These are phyloP conservation scores for Edolisoma coerulescens DNA, from an alignment of 2,113 vertebrate species.

Conservation along the genomic window DNA sequence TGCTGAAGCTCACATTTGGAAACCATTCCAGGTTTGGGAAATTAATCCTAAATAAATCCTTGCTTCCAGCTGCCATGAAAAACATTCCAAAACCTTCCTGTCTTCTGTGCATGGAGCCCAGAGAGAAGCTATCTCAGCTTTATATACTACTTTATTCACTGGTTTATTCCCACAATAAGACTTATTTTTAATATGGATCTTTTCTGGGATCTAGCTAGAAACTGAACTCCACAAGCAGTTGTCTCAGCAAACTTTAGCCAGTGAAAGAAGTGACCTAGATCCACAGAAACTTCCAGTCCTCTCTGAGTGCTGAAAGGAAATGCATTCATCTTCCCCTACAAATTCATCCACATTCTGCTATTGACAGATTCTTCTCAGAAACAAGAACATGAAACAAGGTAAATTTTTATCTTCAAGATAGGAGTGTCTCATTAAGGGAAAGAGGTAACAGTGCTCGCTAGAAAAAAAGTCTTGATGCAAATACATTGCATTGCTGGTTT, in stretches of 20 bases:
- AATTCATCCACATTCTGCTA: background rate
- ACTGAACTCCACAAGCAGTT: background rate
- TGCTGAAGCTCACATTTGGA: background rate
- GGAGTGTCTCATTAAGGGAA: background rate
- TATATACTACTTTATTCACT: background rate
- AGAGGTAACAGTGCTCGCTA: background rate
- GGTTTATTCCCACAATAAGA: background rate
- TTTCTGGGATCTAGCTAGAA: background rate
- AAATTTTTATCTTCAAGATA: background rate
- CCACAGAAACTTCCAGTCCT: background rate
- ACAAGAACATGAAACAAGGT: background rate
- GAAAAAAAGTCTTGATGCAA: background rate
- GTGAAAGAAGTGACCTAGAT: background rate
- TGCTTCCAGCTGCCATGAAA: background rate
- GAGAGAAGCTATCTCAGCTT: background rate
- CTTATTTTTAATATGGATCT: background rate
- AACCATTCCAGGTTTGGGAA: background rate
- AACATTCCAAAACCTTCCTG: background rate
- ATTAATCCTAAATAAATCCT: background rate
- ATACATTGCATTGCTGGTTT: background rate
- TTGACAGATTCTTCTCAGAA: background rate
- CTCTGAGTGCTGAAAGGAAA: background rate
- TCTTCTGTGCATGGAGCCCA: background rate
- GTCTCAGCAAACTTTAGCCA: background rate
- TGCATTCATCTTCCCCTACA: background rate